Conservation (phyloP, 1,140 invertebrate genomes). For the Anadara kagoshimensis region DNA sequence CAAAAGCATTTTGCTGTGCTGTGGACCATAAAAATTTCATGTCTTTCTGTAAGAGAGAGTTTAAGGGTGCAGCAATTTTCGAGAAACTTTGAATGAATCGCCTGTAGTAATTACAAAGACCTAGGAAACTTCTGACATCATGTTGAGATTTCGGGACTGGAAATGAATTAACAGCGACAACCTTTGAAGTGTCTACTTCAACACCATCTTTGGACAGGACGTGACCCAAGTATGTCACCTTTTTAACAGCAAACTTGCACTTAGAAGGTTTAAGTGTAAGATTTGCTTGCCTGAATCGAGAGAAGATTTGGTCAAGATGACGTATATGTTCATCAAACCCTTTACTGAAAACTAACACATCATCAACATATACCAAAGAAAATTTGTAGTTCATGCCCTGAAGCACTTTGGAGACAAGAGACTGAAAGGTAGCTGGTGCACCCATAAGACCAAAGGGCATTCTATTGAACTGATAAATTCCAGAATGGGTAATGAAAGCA, state of each 20-base stretch:
- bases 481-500: slow-evolving; percentile 40
- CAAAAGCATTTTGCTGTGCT: slow-evolving; percentile 44
- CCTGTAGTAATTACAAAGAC: slow-evolving; percentile 72
- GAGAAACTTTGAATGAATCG: slow-evolving; percentile 66
- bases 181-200: slow-evolving; percentile 31
- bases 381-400: slow-evolving; percentile 23
- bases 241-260: slow-evolving; percentile 35
- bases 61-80: slow-evolving; percentile 64
- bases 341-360: slow-evolving; percentile 22
- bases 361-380: too few relatives aligned
- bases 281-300: slow-evolving; percentile 34
- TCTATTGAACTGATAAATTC: slow-evolving; percentile 25
- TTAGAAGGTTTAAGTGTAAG: slow-evolving; percentile 47
- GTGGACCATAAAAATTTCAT: slow-evolving; percentile 43
- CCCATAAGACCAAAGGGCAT: slow-evolving; percentile 40
- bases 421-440: slow-evolving; percentile 21
- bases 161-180: slow-evolving; percentile 31
- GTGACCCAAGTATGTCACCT: slow-evolving; percentile 48
- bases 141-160: slow-evolving; percentile 59
- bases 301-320: slow-evolving; percentile 37
- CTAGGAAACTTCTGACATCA: slow-evolving; percentile 74
- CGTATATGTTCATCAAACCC: slow-evolving; percentile 24
- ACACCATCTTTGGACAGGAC: slow-evolving; percentile 46
- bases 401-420: slow-evolving; percentile 18
- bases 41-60: slow-evolving; percentile 71